Percentiles rank a stretch among this genome's conserved stretches.
Conservation (phyloP, 2,113 vertebrate genomes). For the Heptranchias perlo region DNA sequence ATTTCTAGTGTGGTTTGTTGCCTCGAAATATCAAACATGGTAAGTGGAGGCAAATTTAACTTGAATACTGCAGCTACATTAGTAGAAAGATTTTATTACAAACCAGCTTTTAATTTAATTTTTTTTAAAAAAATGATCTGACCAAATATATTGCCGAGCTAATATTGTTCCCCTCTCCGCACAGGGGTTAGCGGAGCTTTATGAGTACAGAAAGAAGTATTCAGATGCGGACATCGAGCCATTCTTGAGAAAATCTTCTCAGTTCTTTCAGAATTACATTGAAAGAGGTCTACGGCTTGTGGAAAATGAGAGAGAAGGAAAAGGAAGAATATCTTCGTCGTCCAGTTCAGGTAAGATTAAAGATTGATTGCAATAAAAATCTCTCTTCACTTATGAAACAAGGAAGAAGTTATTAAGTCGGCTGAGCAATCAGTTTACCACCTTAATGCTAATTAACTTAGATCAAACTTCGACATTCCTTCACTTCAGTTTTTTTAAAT, state of each 20-base stretch:
- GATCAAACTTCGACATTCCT: background rate
- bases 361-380: background rate
- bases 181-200: constrained; percentile 89
- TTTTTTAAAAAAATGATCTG: too few relatives aligned
- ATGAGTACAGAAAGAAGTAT: constrained; percentile 96
- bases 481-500: too few relatives aligned
- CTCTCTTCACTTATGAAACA: background rate
- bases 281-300: constrained; percentile 92
- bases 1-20: too few relatives aligned
- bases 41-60: too few relatives aligned
- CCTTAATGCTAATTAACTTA: background rate
- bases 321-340: constrained; percentile 66
- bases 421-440: background rate
- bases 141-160: background rate
- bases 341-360: constrained; percentile 66
- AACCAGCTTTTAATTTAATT: too few relatives aligned
- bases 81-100: too few relatives aligned
- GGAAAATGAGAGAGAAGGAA: constrained; percentile 87
- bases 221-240: constrained; percentile 92
- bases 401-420: background rate
- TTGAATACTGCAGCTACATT: too few relatives aligned
- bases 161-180: background rate
- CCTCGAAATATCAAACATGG: too few relatives aligned
- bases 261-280: constrained; percentile 98
- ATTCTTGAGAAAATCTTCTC: constrained; percentile 89